Conservation (phyloP, 2,888 invertebrate genomes). For the Zhuqinia jingwanae region DNA sequence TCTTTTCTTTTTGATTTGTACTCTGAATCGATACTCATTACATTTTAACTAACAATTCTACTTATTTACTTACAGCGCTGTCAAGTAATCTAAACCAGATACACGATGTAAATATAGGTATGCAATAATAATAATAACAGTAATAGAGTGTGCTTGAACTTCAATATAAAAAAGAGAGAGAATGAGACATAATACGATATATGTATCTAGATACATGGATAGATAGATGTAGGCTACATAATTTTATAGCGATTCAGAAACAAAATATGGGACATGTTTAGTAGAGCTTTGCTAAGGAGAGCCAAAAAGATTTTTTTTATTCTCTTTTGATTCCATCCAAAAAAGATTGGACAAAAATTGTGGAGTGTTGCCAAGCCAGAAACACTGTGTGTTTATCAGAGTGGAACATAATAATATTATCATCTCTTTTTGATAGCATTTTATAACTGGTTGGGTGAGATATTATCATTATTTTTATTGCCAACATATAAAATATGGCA, state of each 20-base stretch:
- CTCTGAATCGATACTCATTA: constrained; percentile 27
- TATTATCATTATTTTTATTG: too few species aligned
- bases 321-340: neutral
- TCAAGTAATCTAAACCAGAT: neutral
- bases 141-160: constrained; percentile 31
- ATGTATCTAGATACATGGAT: neutral
- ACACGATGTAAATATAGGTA: neutral
- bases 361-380: constrained; percentile 5
- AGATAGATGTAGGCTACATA: neutral
- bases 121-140: too few species aligned
- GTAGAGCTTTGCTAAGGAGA: constrained; percentile 21
- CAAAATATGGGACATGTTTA: constrained; percentile 37
- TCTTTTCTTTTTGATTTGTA: neutral
- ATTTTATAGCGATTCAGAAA: neutral
- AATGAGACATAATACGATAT: neutral
- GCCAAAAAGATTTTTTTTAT: neutral
- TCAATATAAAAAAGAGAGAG: neutral
- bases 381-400: too few species aligned
- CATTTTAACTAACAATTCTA: neutral
- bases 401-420: too few species aligned
- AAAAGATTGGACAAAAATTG: neutral
- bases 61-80: neutral
- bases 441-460: too few species aligned
- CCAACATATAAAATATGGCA: too few species aligned
- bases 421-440: too few species aligned